Base-by-base conservation (phyloP, 2,113 vertebrate species). In the Pogonocichla stellata region DNA sequence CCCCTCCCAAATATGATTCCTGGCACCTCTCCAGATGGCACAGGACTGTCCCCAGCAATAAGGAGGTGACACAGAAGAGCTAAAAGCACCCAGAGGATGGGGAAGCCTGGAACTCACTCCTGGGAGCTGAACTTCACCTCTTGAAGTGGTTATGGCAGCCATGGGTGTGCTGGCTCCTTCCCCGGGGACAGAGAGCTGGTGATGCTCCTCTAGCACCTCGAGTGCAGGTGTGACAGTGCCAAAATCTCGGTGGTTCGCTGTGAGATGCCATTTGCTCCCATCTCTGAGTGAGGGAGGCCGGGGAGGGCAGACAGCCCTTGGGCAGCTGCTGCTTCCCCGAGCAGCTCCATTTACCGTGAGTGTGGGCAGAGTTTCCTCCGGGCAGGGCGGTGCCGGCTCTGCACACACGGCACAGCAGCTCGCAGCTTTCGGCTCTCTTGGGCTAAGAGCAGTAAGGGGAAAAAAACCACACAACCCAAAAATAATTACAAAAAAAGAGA, bases 321-420 rank as follows among this genome's bases (percentile, higher is more conserved):
- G n/a, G 29, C 42, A 80, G 58, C 78, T 54, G 79, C 88, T 34
- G 93, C 81, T 36, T 23, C 58, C 25, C 95, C 13, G 67, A 58
- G 92, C 69, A 88, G n/a, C 94, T 85, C 20, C 40, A 2, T 88
- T 93, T 66, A 50, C 90, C 74, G 29, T 3, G 4, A 60, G 54
- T 24, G 85, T 36, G 93, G 81, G 88, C 92, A 67, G 28, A 73
- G 62, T 67, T 96, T 95, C 96, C 96, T 90, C 82, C 26, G 8
- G 5, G 7, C 90, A 90, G 95, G 94, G 93, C 43, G 90, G 94
- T 71, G 91, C 11, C 48, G 4, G 6, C 58, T 72, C 36, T 60
- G 64, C 93, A 53, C 86, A 19, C 69, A 2, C 42, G 1, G 8
- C 66, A 5, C 83, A 62, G n/a, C 73, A 28, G 78, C 70, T 72